A percentile compares a stretch with the other conserved stretches of the same genome.
Conservation (phyloP, 1,140 invertebrate genomes). For the Nasonia longicornis region DNA sequence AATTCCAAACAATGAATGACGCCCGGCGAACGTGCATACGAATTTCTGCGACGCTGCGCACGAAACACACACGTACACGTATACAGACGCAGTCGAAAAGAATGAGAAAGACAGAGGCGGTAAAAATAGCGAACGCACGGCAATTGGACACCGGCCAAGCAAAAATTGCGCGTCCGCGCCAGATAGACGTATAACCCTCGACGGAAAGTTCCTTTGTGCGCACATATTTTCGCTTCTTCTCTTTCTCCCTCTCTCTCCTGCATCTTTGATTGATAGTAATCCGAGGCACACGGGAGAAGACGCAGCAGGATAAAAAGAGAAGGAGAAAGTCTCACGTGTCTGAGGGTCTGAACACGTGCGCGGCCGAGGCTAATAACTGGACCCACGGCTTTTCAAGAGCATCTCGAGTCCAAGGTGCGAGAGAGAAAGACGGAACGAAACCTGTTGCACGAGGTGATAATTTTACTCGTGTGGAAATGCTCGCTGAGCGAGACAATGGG, state of each 20-base stretch:
- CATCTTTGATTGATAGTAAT: not conserved
- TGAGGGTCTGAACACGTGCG: not conserved
- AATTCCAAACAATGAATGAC: not conserved
- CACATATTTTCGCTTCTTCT: not conserved
- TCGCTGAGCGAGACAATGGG: not conserved
- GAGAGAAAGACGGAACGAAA: constrained; percentile 2
- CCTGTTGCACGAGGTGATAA: constrained; percentile 6
- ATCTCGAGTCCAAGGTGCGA: not conserved
- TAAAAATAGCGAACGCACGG: constrained; percentile 30
- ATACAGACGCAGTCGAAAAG: not conserved
- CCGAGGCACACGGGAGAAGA: not conserved
- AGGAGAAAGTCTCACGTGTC: constrained; percentile 2
- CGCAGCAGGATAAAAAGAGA: not conserved
- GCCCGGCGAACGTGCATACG: not conserved
- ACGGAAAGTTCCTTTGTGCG: not conserved
- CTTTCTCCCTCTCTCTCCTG: not conserved
- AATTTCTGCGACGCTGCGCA: not conserved
- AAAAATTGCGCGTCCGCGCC: not conserved
- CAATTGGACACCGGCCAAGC: constrained; percentile 25
- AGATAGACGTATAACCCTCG: not conserved
- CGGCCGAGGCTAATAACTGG: not conserved
- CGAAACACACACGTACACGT: not conserved
- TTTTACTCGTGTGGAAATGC: not conserved
- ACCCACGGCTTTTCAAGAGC: not conserved
- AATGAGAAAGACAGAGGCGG: not conserved